A percentile compares a stretch with the other conserved stretches of the same genome.
Conservation (phyloP, 1,140 invertebrate genomes). For the Acyrthosiphon pisum region DNA sequence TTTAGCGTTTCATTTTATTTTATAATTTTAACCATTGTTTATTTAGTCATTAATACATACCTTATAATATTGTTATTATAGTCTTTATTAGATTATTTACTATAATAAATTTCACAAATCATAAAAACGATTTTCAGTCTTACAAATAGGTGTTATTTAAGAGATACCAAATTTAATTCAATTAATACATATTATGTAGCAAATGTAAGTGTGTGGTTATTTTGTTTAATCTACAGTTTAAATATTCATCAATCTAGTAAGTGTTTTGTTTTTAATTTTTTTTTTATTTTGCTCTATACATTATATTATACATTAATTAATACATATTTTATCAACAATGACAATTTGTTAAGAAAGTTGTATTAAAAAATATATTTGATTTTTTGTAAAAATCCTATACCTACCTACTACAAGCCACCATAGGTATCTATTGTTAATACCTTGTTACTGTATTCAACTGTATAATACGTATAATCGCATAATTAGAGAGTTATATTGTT, state of each 20-base stretch:
- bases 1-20: not conserved
- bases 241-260: not conserved
- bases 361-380: not conserved
- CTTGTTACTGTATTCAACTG: not conserved
- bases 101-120: no score
- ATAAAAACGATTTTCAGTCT: not conserved
- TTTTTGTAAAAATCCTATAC: no score
- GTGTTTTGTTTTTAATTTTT: not conserved
- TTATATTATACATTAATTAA: not conserved
- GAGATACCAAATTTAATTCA: not conserved
- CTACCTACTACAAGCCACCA: not conserved
- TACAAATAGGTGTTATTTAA: not conserved
- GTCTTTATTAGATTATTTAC: not conserved
- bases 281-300: not conserved
- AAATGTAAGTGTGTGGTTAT: not conserved
- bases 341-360: not conserved
- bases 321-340: not conserved
- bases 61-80: no score
- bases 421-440: not conserved
- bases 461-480: no score
- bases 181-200: not conserved
- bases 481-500: no score
- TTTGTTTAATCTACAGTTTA: not conserved
- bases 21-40: not conserved
- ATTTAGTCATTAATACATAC: no score